Evolutionary conservation across 2,113 vertebrate species (phyloP), one percentile per base, ranked within the genome.

Genomic region (Geococcyx californianus): DNA sequence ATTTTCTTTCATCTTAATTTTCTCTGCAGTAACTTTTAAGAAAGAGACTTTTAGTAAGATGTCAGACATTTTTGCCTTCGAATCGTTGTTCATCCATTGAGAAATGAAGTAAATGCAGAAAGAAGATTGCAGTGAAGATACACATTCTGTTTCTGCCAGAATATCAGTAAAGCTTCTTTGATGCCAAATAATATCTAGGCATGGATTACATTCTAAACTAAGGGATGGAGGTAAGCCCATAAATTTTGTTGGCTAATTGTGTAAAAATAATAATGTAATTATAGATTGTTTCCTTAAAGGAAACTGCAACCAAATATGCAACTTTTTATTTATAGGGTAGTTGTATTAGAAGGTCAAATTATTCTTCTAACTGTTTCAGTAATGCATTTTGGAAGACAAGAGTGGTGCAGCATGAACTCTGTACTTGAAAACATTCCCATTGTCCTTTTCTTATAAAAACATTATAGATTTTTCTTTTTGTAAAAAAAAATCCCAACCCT

Each of bases 1-100:
- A 91, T 93, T 81, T 90, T 90, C 55, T 77, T 96, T 85, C 68
- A 66, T 93, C 81, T 87, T 94, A 89, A 84, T 93, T 94, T 97
- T 93, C 87, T 89, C 47, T 67, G 58, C 84, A 84, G 66, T 94
- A 80, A 51, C 60, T 94, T 96, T 77, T 75, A 90, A 91, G 47
- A 20, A 6, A 56, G 42, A 59, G 7, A 44, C 33, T 82, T 6
- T 78, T 82, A 73, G 58, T 64, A 55, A 67, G 54, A 24, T 83
- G 58, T 64, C 58, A 58, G 23, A 40, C 62, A 42, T 18, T 83
- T 54, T 80, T 74, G 59, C 56, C 47, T 95, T 88, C 92, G 51
- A 73, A 67, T 92, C 62, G 87, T 89, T 66, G 25, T 25, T 47
- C 38, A 62, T 92, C 70, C 54, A 76, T 40, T 96, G 86, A 90